Evolutionary conservation across 1,140 invertebrate species (phyloP), one percentile per base, ranked within the genome.

Genomic region (Semibalanus balanoides): DNA sequence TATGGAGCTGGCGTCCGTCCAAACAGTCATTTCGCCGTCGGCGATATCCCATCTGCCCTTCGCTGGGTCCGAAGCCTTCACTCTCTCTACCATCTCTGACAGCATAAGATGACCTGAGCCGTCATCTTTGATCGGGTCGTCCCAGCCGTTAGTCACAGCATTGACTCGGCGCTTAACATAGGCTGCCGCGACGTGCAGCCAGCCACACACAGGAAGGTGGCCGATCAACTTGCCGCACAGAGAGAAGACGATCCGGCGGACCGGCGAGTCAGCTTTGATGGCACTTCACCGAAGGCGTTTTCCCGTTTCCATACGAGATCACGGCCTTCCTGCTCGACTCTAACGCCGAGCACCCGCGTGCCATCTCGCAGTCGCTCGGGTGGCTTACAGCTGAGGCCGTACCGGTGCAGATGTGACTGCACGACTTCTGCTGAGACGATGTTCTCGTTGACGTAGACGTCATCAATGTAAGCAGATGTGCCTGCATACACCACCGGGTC

Each of bases 1-100:
- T 75, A 74, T 1, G 17, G 74, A 77, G 43, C 76, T 77, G 64
- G 76, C 74, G 30, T 75, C 76, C 28, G 75, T 75, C 70, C 76
- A 77, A 76, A 77, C 76, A 28, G 29, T 74, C 30, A 73, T 40
- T n/a, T 75, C 35, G 27, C 73, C 43, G 22, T 73, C 25, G 28
- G 25, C 25, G 28, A 70, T 70, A 70, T 70, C 69, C 69, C 25
- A 70, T n/a, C 69, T 25, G 5, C 28, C 69, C 25, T 3, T n/a
- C 28, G 69, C 69, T n/a, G 69, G 69, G 69, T 70, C 69, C 7
- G 25, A 7, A 7, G 25, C 7, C 7, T 70, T 70, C 7, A 70
- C 25, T 7, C 69, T 5, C 25, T 70, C 69, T 22, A 70, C 28
- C 28, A 28, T 70, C 25, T 70, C 69, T 5, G 5, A 9, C 69